A percentile compares a stretch with the other conserved stretches of the same genome.
phyloP scores from a whole-genome alignment of 2,797 vertebrate genomes.

The Podarcis siculus region DNA sequence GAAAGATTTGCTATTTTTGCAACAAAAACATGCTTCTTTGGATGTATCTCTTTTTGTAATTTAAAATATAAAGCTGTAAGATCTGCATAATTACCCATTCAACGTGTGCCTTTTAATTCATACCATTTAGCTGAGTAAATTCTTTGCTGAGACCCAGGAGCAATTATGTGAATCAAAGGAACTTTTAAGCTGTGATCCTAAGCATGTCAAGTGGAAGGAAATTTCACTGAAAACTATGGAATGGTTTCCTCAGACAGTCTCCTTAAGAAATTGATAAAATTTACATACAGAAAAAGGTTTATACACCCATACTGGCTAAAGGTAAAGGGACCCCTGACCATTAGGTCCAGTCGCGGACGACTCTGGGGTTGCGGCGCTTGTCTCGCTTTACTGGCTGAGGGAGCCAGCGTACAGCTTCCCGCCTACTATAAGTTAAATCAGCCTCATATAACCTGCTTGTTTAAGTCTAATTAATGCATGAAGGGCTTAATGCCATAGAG shows the following conservation, averaged over 20 bases:
- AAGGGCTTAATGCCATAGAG: too few species aligned
- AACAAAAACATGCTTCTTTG: not conserved
- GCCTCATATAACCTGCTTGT: not conserved
- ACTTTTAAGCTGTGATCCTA: conserved; percentile 21
- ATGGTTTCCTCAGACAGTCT: not conserved
- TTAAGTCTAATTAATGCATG: too few species aligned
- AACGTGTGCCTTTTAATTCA: conserved; percentile 5
- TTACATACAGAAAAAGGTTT: not conserved
- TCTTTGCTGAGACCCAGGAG: conserved; percentile 3
- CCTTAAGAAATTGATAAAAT: not conserved
- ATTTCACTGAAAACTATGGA: not conserved
- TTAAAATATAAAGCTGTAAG: not conserved
- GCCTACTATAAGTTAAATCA: not conserved
- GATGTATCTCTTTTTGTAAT: not conserved
- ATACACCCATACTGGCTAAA: not conserved
- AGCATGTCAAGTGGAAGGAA: conserved; percentile 6
- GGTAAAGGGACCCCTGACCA: too few species aligned
- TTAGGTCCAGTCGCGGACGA: too few species aligned
- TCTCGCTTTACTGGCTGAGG: rapidly evolving
- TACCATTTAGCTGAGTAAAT: conserved; percentile 8
- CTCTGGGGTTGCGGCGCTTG: too few species aligned
- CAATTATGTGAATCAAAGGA: conserved; percentile 21
- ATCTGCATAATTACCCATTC: conserved; percentile 11
- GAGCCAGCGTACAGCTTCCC: too few species aligned
- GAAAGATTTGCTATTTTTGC: conserved; percentile 10